Evolutionary conservation across 2,888 invertebrate genomes (phyloP).

Genomic region (Neocrepidodera transversa): DNA sequence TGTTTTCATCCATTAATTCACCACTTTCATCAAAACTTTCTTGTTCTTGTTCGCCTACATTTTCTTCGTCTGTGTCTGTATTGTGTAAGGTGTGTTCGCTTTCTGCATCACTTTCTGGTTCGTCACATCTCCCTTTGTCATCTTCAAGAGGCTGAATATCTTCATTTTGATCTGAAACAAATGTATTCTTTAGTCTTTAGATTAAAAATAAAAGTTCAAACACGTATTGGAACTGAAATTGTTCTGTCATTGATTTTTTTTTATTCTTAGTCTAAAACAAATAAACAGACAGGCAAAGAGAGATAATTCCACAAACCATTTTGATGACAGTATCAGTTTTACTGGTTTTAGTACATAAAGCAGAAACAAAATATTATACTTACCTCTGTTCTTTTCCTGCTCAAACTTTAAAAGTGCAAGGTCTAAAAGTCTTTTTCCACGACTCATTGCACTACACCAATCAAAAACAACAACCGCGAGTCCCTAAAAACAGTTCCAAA

Average conservation of each 20-base stretch:
- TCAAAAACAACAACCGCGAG: slow-evolving; percentile 8
- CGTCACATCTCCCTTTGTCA: slow-evolving; percentile 4
- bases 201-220: slow-evolving; percentile 5
- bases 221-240: slow-evolving; percentile 5
- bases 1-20: not conserved
- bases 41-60: slow-evolving; percentile 8
- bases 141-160: not conserved
- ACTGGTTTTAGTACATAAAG: slow-evolving; percentile 1
- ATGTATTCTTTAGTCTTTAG: slow-evolving; percentile 2
- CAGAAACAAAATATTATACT: not conserved
- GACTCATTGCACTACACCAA: slow-evolving; percentile 10
- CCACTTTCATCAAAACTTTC: not conserved
- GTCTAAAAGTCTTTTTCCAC: slow-evolving; percentile 7
- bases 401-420: slow-evolving; percentile 3
- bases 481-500: not conserved
- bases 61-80: slow-evolving; percentile 14
- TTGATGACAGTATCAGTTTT: slow-evolving; percentile 9
- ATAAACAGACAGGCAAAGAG: not conserved
- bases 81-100: slow-evolving; percentile 1
- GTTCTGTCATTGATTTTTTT: slow-evolving; percentile 5
- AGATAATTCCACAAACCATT: slow-evolving; percentile 5
- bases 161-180: slow-evolving; percentile 10
- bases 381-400: slow-evolving; percentile 2
- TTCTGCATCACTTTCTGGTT: slow-evolving; percentile 13
- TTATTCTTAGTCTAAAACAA: not conserved